These are phyloP conservation scores for Villa cingulata DNA, from an alignment of 2,888 invertebrate genomes.

Conservation along the genomic window DNA sequence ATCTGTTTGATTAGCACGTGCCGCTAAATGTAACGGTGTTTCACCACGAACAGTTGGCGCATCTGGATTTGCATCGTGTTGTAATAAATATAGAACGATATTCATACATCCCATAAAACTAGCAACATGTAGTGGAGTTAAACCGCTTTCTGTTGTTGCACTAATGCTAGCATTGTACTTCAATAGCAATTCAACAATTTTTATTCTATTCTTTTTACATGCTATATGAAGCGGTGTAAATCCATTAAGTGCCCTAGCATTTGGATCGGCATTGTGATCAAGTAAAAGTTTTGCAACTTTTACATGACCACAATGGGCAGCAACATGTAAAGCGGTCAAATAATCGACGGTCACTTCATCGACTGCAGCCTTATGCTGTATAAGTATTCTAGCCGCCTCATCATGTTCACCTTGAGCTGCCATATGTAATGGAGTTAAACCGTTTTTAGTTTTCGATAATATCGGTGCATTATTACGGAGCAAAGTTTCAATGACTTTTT, in stretches of 20 bases:
- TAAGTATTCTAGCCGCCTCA: constrained; percentile 82
- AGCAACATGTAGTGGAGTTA: constrained; percentile 94
- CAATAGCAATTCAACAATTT: constrained; percentile 86
- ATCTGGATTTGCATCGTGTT: constrained; percentile 87
- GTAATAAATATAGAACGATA: constrained; percentile 89
- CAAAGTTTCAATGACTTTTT: constrained; percentile 80
- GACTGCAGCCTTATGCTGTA: constrained; percentile 91
- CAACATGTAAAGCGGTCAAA: constrained; percentile 90
- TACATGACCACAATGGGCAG: constrained; percentile 88
- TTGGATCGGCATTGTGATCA: constrained; percentile 92
- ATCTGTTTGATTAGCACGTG: constrained; percentile 94
- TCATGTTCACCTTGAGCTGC: constrained; percentile 98
- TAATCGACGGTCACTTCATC: constrained; percentile 99
- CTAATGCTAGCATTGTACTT: constrained; percentile 83
- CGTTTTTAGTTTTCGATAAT: constrained; percentile 90
- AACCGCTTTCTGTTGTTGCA: constrained; percentile 63
- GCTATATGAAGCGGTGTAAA: constrained; percentile 97
- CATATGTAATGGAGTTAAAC: constrained; percentile 96
- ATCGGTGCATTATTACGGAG: constrained; percentile 85
- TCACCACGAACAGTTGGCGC: constrained; percentile 92
- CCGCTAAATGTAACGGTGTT: constrained; percentile 91
- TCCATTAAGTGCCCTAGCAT: constrained; percentile 90
- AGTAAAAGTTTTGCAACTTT: constrained; percentile 83
- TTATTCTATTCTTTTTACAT: constrained; percentile 96
- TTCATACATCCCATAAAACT: constrained; percentile 99